Evolutionary conservation across 1,140 invertebrate species (phyloP).

Genomic region (Myzus persicae): DNA sequence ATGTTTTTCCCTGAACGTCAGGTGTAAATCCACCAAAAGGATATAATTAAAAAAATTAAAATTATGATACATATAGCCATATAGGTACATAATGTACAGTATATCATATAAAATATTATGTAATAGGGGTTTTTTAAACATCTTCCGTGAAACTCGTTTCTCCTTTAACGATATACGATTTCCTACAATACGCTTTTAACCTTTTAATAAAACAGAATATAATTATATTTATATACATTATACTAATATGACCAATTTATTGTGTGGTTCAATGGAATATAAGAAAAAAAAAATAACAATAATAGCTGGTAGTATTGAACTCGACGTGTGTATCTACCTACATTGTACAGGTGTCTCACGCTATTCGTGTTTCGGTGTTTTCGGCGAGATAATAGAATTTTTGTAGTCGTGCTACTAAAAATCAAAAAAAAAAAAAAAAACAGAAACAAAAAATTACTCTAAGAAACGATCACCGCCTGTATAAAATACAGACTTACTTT

Average conservation of each 20-base stretch:
- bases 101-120: not conserved
- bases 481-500: not conserved
- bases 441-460: not conserved
- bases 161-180: not conserved
- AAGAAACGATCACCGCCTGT: not conserved
- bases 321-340: not conserved
- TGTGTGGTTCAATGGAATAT: not conserved
- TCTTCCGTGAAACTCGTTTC: not conserved
- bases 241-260: not conserved
- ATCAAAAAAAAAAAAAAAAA: not conserved
- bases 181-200: not conserved
- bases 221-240: not conserved
- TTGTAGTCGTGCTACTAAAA: not conserved
- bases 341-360: slow-evolving; percentile 11
- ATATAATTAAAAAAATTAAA: not conserved
- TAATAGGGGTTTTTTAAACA: not conserved
- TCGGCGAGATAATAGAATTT: not conserved
- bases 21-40: not conserved
- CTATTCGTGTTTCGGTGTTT: slow-evolving; percentile 3
- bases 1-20: not conserved
- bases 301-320: not conserved
- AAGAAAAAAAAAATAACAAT: not conserved
- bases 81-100: not conserved
- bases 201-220: not conserved
- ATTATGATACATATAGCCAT: not conserved